phyloP scores from a whole-genome alignment of 2,797 vertebrate genomes.

The Pseudochromis fuscus region DNA sequence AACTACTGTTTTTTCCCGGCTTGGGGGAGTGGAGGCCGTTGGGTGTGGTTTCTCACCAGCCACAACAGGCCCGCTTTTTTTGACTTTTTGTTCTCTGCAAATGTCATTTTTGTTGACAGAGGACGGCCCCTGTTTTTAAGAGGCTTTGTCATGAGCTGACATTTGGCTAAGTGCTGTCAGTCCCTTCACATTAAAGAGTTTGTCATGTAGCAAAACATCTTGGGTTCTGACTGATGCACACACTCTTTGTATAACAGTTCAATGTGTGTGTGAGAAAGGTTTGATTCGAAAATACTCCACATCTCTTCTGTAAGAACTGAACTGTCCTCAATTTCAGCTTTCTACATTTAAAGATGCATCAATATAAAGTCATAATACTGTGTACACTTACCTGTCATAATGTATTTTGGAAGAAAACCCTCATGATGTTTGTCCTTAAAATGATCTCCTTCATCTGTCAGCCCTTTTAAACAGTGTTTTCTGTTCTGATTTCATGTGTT shows the following conservation, averaged over 20 bases:
- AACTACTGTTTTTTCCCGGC: conserved; percentile 37
- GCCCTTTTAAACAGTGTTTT: conserved; percentile 14
- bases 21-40: conserved; percentile 27
- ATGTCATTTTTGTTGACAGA: conserved; percentile 47
- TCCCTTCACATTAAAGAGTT: conserved; percentile 33
- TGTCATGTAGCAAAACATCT: conserved; percentile 30
- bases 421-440: conserved; percentile 8
- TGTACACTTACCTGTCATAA: conserved; percentile 7
- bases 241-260: conserved; percentile 4
- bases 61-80: conserved; percentile 33
- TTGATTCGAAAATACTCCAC: conserved; percentile 23
- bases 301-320: conserved; percentile 12
- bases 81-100: conserved; percentile 44
- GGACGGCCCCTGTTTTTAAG: conserved; percentile 41
- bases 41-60: conserved; percentile 40
- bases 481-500: conserved; percentile 34
- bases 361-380: conserved; percentile 8
- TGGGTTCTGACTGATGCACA: conserved; percentile 10
- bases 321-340: conserved; percentile 28
- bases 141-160: conserved; percentile 44
- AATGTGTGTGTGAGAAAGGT: conserved; percentile 21
- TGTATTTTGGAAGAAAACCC: conserved; percentile 23
- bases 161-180: conserved; percentile 39
- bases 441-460: conserved; percentile 13
- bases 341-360: neutral